Percentiles rank a stretch among this genome's conserved stretches.
phyloP scores from a whole-genome alignment of 2,797 vertebrate genomes.

The Chaetodon trifasciatus region DNA sequence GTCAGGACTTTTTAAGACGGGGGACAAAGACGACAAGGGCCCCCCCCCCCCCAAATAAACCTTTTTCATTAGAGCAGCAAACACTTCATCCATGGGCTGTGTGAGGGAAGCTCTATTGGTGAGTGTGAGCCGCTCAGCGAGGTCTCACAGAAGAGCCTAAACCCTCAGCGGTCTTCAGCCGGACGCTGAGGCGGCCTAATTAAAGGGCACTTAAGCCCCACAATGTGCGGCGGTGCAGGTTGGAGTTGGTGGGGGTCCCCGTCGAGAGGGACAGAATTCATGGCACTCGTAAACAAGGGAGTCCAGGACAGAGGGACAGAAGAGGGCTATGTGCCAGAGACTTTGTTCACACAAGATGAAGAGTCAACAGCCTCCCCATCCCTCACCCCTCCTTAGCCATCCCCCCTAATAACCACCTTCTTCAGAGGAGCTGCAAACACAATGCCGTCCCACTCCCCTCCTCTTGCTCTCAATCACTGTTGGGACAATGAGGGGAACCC shows the following conservation, averaged over 20 bases:
- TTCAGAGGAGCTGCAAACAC: slow-evolving; percentile 85
- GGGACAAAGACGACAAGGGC: slow-evolving; percentile 76
- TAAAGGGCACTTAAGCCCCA: slow-evolving; percentile 90
- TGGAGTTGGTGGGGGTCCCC: slow-evolving; percentile 80
- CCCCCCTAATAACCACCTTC: slow-evolving; percentile 89
- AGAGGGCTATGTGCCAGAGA: slow-evolving; percentile 83
- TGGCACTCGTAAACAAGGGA: slow-evolving; percentile 87
- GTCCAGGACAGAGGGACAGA: slow-evolving; percentile 78
- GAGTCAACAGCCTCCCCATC: slow-evolving; percentile 88
- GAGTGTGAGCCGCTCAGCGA: slow-evolving; percentile 63
- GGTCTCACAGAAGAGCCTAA: slow-evolving; percentile 77
- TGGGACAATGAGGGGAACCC: slow-evolving; percentile 82
- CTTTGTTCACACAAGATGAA: slow-evolving; percentile 91
- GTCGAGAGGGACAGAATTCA: slow-evolving; percentile 82
- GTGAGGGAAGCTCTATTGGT: slow-evolving; percentile 49
- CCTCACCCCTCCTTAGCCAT: slow-evolving; percentile 81
- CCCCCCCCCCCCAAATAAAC: slow-evolving; percentile 79
- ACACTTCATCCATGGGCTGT: slow-evolving; percentile 82
- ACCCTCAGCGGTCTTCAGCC: slow-evolving; percentile 80
- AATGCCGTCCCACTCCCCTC: slow-evolving; percentile 85
- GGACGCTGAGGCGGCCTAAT: slow-evolving; percentile 88
- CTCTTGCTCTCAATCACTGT: slow-evolving; percentile 87
- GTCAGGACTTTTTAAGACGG: slow-evolving; percentile 80
- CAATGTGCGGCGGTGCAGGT: slow-evolving; percentile 85
- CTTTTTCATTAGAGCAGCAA: slow-evolving; percentile 89